Evolutionary conservation across 2,113 vertebrate genomes (phyloP).

Genomic region (Arothron firmamentum): DNA sequence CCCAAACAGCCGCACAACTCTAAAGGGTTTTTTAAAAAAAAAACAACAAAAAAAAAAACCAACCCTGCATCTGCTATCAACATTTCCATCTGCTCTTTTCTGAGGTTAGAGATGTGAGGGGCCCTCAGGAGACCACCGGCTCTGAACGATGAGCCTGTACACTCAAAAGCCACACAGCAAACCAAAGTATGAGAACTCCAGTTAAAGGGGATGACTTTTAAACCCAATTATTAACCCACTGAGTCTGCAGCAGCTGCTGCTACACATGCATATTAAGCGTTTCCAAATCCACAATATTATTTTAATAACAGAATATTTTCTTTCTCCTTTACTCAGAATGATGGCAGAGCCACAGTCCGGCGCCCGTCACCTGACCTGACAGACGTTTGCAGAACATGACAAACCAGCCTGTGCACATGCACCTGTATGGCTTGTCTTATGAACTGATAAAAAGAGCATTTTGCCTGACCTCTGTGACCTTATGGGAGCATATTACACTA

Average conservation of each 20-base stretch:
- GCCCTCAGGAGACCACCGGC: slow-evolving; percentile 46
- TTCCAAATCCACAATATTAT: too few species aligned
- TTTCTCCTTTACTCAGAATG: too few species aligned
- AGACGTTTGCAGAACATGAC: too few species aligned
- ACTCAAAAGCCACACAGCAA: slow-evolving; percentile 58
- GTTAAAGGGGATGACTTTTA: neutral
- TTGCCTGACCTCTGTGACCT: too few species aligned
- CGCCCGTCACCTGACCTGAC: too few species aligned
- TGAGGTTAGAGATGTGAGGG: slow-evolving; percentile 65
- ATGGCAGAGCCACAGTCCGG: too few species aligned
- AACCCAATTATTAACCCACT: neutral
- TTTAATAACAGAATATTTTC: too few species aligned
- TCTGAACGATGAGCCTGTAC: slow-evolving; percentile 21
- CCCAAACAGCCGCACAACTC: slow-evolving; percentile 62
- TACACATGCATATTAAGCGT: neutral
- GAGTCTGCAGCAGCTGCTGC: neutral
- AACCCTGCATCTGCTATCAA: neutral
- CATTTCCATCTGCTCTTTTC: slow-evolving; percentile 35
- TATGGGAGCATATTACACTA: too few species aligned
- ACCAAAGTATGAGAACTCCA: slow-evolving; percentile 45
- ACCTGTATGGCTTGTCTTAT: too few species aligned
- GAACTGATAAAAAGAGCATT: too few species aligned
- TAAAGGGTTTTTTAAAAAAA: neutral
- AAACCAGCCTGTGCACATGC: too few species aligned
- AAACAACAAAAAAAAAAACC: too few species aligned